These are phyloP conservation scores for Drosophila littoralis DNA, from an alignment of 1,140 invertebrate species.

Conservation along the genomic window DNA sequence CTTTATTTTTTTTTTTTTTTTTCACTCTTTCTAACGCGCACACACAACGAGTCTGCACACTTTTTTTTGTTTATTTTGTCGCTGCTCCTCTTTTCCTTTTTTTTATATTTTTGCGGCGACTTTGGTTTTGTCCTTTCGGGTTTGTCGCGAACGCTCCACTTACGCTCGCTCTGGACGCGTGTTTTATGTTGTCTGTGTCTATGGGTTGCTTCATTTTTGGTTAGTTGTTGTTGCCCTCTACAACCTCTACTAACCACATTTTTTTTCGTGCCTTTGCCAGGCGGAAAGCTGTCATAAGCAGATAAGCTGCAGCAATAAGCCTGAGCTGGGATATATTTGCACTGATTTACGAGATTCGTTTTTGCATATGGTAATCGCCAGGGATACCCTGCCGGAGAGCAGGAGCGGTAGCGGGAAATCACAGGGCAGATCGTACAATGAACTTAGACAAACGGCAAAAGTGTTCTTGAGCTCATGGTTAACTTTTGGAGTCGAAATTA, in stretches of 20 bases:
- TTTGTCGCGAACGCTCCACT: slow-evolving; percentile 50
- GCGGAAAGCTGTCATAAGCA: slow-evolving; percentile 84
- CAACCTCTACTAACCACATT: neutral
- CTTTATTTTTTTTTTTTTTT: slow-evolving; percentile 29
- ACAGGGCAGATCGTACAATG: slow-evolving; percentile 57
- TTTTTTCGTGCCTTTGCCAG: slow-evolving; percentile 23
- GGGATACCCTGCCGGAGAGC: slow-evolving; percentile 22
- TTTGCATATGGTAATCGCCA: slow-evolving; percentile 83
- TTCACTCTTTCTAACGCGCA: slow-evolving; percentile 21
- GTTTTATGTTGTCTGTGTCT: slow-evolving; percentile 79
- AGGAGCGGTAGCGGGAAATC: neutral
- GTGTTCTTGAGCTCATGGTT: slow-evolving; percentile 13
- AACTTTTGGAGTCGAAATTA: slow-evolving; percentile 10
- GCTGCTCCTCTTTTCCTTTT: slow-evolving; percentile 34
- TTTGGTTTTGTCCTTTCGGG: slow-evolving; percentile 72
- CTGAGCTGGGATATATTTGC: slow-evolving; percentile 81
- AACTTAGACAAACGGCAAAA: slow-evolving; percentile 53
- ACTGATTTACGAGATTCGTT: slow-evolving; percentile 82
- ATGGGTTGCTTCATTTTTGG: slow-evolving; percentile 60
- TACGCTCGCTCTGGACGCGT: slow-evolving; percentile 64
- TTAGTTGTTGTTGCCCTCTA: slow-evolving; percentile 13
- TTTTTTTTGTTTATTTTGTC: slow-evolving; percentile 32
- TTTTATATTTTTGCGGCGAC: slow-evolving; percentile 58
- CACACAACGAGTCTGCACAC: slow-evolving; percentile 27
- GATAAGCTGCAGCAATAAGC: slow-evolving; percentile 84